These are phyloP conservation scores for Orchesellides sinensis DNA, from an alignment of 2,888 invertebrate species.

Conservation along the genomic window DNA sequence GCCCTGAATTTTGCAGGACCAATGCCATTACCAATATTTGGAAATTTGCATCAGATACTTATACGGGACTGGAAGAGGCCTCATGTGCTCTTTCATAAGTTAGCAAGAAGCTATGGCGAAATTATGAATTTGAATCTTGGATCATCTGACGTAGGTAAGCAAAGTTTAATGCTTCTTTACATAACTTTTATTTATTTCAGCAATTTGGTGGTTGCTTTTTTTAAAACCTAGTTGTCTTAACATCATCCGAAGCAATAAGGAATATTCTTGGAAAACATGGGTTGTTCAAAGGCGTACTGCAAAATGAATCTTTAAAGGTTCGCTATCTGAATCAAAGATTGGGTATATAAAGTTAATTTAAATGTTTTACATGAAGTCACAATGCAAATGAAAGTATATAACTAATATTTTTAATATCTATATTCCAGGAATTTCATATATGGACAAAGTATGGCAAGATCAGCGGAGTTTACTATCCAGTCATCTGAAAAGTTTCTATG, in stretches of 20 bases:
- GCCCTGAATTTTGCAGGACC: too few relatives aligned
- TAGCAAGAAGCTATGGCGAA: slow-evolving; percentile 37
- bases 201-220: not conserved
- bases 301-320: slow-evolving; percentile 10
- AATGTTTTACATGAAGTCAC: too few relatives aligned
- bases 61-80: slow-evolving; percentile 6
- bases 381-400: too few relatives aligned
- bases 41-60: slow-evolving; percentile 43
- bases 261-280: slow-evolving; percentile 32
- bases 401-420: too few relatives aligned
- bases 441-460: slow-evolving; percentile 70
- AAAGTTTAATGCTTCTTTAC: not conserved
- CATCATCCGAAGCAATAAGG: slow-evolving; percentile 30
- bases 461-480: slow-evolving; percentile 69
- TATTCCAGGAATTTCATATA: slow-evolving; percentile 50
- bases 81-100: slow-evolving; percentile 18
- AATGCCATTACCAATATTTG: slow-evolving; percentile 22
- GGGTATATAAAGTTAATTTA: too few relatives aligned
- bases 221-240: slow-evolving; percentile 28
- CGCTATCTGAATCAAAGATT: slow-evolving; percentile 28
- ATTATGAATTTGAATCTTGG: slow-evolving; percentile 44
- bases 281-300: slow-evolving; percentile 44
- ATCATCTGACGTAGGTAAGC: slow-evolving; percentile 18
- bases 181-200: not conserved
- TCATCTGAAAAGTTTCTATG: slow-evolving; percentile 67